Base-by-base conservation (phyloP, 2,797 vertebrate species). In the Muscicapa comitata region DNA sequence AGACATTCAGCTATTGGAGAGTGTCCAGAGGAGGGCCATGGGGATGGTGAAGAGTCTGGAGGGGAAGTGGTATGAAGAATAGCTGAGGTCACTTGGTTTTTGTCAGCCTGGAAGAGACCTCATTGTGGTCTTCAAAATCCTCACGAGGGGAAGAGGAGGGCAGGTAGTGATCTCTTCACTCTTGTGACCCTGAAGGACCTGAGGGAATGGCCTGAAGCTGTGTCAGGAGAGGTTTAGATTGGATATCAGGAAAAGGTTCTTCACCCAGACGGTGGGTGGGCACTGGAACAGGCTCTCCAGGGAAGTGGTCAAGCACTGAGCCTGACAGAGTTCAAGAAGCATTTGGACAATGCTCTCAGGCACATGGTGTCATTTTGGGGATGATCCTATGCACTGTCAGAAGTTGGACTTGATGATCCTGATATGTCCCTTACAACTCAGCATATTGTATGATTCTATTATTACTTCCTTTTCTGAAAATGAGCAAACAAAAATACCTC, bases 401-500 rank as follows among this genome's bases (percentile, higher is more conserved):
- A 16, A 59, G 6, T 1, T 24, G 54, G n/a, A 75, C 28, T 38
- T 45, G 2, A 59, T 28, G 38, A 85, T 76, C 38, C 38, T 59
- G 24, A 8, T 51, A 51, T 28, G 54, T 45, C 45, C 10, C 24
- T 67, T n/a, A 26, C 24, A 85, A 67, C 18, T 45, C 61, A 53
- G 54, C 5, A 5, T 11, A 38, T 45, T 85, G 28, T 28, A 45
- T 24, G 28, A 45, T 51, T 75, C 28, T 17, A 24, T 4, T 3
- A 67, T 35, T 40, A 58, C 31, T 54, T 81, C 18, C 15, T 25
- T 47, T 58, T 57, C 35, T 58, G 48, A 65, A 86, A 84, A 50
- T 11, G 58, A 71, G 18, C 1, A 7, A 55, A 14, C 6, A 66
- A 23, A 59, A 10, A 5, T 38, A 0, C 0, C 9, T n/a, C 29